Evolutionary conservation across 2,888 invertebrate species (phyloP), one percentile per base, ranked within the genome.

Genomic region (Leptopterna dolabrata): DNA sequence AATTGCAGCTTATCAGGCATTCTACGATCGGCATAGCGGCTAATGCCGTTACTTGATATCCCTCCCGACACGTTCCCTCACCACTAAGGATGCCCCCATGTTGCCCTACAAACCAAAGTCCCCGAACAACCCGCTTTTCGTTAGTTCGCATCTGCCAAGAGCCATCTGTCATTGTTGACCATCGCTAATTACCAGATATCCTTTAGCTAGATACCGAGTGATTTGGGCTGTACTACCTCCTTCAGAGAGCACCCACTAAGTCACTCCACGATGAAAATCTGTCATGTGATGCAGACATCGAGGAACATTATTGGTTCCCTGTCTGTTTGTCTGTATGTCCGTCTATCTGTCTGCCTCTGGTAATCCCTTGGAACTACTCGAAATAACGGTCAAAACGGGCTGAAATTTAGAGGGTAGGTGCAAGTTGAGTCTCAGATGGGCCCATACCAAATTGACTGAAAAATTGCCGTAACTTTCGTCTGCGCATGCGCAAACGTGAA

Each of bases 1-100:
- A 83, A 70, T 83, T 70, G 70, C 83, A 43, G 83, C 83, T 83
- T 83, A 83, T 83, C 83, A 83, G 83, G 83, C 9, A 83, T 70
- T 83, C 83, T n/a, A 14, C 11, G 13, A 41, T n/a, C 70, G 43
- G 83, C n/a, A 36, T 70, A 70, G 83, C 70, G 83, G 83, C 83
- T 83, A 83, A 83, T 83, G 70, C 83, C 24, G 83, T 41, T 83
- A 83, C 83, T 83, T 83, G 70, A 83, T 83, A 83, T n/a, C 81
- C 83, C 83, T 19, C 73, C 73, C 41, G 14, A 41, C 73, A 19
- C 73, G 73, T 41, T 29, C 36, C 41, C 29, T 41, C 19, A 16
- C 36, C 73, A 6, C 73, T 63, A 24, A 63, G 24, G 63, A 63
- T 63, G 63, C 63, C 24, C 24, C 24, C 63, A 63, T 63, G 63